These are phyloP conservation scores for Hartigia nigra DNA, from an alignment of 2,888 invertebrate species.

Conservation along the genomic window DNA sequence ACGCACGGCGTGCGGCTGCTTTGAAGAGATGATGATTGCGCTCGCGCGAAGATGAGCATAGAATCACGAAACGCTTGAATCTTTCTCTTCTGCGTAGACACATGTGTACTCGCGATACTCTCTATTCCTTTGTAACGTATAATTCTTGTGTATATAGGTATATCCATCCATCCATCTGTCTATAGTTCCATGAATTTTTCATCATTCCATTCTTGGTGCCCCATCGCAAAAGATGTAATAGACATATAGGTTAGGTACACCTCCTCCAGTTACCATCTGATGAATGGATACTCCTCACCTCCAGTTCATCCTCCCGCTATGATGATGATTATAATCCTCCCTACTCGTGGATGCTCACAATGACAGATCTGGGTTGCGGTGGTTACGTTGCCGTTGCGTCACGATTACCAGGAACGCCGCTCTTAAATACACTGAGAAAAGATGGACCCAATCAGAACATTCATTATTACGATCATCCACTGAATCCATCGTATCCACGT, in stretches of 20 bases:
- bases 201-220: neutral
- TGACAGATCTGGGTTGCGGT: constrained; percentile 59
- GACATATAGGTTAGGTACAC: constrained; percentile 6
- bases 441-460: neutral
- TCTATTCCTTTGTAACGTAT: constrained; percentile 10
- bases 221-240: neutral
- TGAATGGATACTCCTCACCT: constrained; percentile 44
- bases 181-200: neutral
- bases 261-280: constrained; percentile 38
- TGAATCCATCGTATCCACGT: neutral
- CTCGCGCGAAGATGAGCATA: constrained; percentile 46
- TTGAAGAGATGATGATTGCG: constrained; percentile 50
- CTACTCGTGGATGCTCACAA: constrained; percentile 14
- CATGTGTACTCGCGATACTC: constrained; percentile 17
- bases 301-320: neutral
- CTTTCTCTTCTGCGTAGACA: constrained; percentile 28
- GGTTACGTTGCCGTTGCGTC: constrained; percentile 31
- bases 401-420: constrained; percentile 13
- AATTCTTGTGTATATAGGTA: neutral
- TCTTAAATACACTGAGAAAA: constrained; percentile 1
- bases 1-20: constrained; percentile 38
- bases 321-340: constrained; percentile 7
- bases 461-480: neutral
- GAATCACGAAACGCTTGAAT: constrained; percentile 46
- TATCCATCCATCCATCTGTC: neutral